These are phyloP conservation scores for Hemicentrotus pulcherrimus DNA, from an alignment of 35 echinoderm and acorn worm genomes.

Conservation along the genomic window DNA sequence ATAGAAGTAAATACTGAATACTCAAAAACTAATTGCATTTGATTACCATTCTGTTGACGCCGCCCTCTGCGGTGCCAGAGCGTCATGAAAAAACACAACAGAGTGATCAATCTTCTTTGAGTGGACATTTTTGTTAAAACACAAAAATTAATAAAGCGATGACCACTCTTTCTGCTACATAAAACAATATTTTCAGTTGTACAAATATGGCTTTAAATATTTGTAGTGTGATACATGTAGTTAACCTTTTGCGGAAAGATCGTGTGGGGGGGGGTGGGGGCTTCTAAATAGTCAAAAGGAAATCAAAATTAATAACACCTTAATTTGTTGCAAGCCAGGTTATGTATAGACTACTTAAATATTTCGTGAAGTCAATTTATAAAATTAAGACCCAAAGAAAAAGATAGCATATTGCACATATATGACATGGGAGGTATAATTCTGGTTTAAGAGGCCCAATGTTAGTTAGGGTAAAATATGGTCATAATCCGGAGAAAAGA, in stretches of 20 bases:
- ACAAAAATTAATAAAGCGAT: neutral
- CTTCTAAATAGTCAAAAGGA: neutral
- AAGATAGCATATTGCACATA: neutral
- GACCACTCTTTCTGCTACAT: neutral
- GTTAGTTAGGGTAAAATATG: too few species aligned
- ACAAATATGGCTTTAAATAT: too few species aligned
- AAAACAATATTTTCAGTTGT: too few species aligned
- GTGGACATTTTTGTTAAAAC: neutral
- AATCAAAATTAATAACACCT: neutral
- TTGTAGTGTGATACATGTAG: too few species aligned
- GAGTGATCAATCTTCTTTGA: too few species aligned
- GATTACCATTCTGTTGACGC: neutral
- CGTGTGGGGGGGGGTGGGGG: neutral
- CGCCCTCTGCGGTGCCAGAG: neutral
- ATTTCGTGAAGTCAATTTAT: neutral
- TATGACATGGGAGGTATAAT: neutral
- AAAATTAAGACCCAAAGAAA: neutral
- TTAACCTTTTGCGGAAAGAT: neutral
- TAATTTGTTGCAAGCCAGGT: too few species aligned
- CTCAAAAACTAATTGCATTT: neutral
- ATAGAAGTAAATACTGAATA: neutral
- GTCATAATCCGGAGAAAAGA: too few species aligned
- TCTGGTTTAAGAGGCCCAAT: too few species aligned
- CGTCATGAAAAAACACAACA: neutral
- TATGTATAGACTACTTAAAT: neutral